Evolutionary conservation across 2,113 vertebrate genomes (phyloP), one percentile per base, ranked within the genome.

Genomic region (Oxyura jamaicensis): DNA sequence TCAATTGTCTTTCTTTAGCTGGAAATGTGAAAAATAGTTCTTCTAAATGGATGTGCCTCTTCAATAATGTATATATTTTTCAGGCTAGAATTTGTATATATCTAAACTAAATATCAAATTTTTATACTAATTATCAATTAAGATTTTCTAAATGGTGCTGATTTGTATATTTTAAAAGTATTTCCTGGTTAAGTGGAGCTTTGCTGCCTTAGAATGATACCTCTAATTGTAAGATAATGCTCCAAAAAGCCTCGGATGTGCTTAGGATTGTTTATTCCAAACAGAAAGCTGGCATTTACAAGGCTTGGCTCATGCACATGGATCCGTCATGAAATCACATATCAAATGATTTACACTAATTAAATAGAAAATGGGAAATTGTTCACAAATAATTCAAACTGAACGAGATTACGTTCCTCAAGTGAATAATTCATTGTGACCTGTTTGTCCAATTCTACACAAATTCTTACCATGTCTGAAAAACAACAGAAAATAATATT

Each of bases 401-500:
- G 59, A 81, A 83, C 33, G 21, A 67, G 10, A 46, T 81, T 62
- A 31, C 25, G 5, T 89, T 52, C 31, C 69, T 56, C 36, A 69
- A 78, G 29, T 66, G 59, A 88, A 72, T 75, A 74, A 91, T 88
- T 52, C 5, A 48, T 60, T 65, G 29, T 26, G 22, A 59, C 31
- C 48, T 16, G 3, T 90, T 90, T 92, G 65, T 68, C 53, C 25
- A 68, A 25, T 81, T 92, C 56, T 86, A 95, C 96, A 52, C 29
- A 63, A 92, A 84, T 53, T 46, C 88, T 80, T 46, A 35, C 42
- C 35, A 1, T 66, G n/a, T 55, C 21, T 94, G 87, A 71, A 68
- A 93, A 86, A 83, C 41, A 12, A 74, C 83, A 89, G 52, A 62
- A 36, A 83, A 89, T 19, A 67, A 33, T 86, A 73, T 96, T 86